Evolutionary conservation across 1,140 invertebrate species (phyloP), one percentile per base, ranked within the genome.

Genomic region (Lanistes nyassanus): DNA sequence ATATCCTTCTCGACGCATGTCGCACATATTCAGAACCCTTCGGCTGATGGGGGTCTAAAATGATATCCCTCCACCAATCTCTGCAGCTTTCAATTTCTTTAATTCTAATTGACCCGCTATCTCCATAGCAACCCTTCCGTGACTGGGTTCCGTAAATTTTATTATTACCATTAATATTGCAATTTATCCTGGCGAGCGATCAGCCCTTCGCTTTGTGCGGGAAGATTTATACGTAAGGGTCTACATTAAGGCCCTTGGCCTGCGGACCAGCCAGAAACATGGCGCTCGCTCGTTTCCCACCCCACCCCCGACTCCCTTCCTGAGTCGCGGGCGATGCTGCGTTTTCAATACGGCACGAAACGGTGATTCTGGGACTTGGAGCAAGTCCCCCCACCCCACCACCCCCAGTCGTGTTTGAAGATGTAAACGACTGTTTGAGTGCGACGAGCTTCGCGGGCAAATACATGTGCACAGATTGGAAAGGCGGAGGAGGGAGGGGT

Each of bases 151-250:
- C 70, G 70, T 72, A 72, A 72, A 72, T 72, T 72, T 72, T 72
- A 72, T 72, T 72, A 72, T 72, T 72, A 72, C 70, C 70, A 72
- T 72, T 72, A 72, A 72, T 72, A 72, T 72, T 72, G 70, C 70
- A 72, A 72, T 72, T 72, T 72, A 72, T 60, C 70, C 70, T 26
- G 70, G 55, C 56, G 31, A 21, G 21, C 56, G 70, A 72, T 72
- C 70, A 56, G 51, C 42, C 34, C 42, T 19, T 16, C 55, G 55
- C 56, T 72, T 72, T 72, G 70, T 72, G 70, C 37, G 56, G 70
- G 29, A 37, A 72, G 70, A 72, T 72, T 72, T 72, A 72, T 72
- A 72, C 42, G 70, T 72, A 72, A 60, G 55, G 70, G 70, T 72
- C 55, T 72, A 72, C 70, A 72, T 72, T 72, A 72, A 53, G 56